A percentile compares a stretch with the other conserved stretches of the same genome.
phyloP scores from a whole-genome alignment of 2,113 vertebrate species.

The Phylloscopus trochilus region DNA sequence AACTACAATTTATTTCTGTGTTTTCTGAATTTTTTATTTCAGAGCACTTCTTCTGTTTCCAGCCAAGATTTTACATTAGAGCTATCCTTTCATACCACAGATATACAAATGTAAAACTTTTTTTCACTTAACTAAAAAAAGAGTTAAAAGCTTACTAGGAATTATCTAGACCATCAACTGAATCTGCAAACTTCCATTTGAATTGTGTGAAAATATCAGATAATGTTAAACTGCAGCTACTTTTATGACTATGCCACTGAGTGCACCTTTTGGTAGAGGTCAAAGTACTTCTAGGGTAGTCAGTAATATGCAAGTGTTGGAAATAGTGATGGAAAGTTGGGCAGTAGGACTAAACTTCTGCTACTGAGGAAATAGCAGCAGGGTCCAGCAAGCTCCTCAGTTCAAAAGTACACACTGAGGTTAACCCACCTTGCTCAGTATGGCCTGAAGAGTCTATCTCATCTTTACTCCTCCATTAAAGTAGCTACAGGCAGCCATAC shows the following conservation, averaged over 20 bases:
- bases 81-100: not conserved
- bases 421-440: not conserved
- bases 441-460: not conserved
- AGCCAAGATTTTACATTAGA: not conserved
- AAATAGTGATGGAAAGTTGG: not conserved
- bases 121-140: not conserved
- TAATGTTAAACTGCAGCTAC: not conserved
- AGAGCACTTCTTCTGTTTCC: not conserved
- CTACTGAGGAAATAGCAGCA: not conserved
- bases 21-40: not conserved
- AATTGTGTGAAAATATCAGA: not conserved
- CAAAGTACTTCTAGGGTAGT: not conserved
- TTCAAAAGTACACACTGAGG: not conserved
- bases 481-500: not conserved
- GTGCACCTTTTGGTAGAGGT: not conserved
- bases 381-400: not conserved
- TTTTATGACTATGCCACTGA: not conserved
- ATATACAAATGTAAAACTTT: not conserved
- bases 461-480: not conserved
- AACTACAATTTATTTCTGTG: not conserved
- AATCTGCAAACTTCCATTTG: not conserved
- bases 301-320: not conserved
- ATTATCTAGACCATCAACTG: not conserved
- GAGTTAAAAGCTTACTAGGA: not conserved
- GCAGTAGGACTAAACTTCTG: not conserved